A percentile compares a stretch with the other conserved stretches of the same genome.
phyloP scores from a whole-genome alignment of 2,888 invertebrate genomes.

The Brachyptera risi region DNA sequence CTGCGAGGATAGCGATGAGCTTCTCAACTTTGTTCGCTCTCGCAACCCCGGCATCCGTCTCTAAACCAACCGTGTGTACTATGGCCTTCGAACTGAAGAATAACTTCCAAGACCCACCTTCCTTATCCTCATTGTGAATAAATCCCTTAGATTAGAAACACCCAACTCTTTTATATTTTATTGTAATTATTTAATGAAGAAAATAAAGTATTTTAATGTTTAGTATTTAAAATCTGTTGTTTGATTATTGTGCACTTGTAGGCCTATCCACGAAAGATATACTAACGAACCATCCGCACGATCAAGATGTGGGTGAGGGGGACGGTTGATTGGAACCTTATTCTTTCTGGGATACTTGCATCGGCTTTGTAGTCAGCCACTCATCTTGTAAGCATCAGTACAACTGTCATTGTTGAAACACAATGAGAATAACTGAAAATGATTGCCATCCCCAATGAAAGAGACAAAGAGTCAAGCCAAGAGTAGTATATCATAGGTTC shows the following conservation, averaged over 20 bases:
- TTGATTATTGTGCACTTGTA: not conserved
- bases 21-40: conserved; percentile 84
- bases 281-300: too few species aligned
- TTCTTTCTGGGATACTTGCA: too few species aligned
- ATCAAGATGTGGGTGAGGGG: too few species aligned
- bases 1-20: conserved; percentile 87
- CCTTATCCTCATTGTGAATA: conserved; percentile 29
- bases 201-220: conserved; percentile 30
- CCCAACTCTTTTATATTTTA: conserved; percentile 27
- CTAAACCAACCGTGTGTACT: conserved; percentile 44
- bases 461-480: too few species aligned
- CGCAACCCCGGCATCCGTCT: conserved; percentile 82
- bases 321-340: too few species aligned
- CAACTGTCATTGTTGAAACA: too few species aligned
- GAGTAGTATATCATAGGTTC: too few species aligned
- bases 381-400: too few species aligned
- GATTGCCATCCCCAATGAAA: too few species aligned
- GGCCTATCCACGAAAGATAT: too few species aligned
- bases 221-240: conserved; percentile 11
- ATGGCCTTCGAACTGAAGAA: not conserved
- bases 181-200: conserved; percentile 29
- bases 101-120: not conserved
- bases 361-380: too few species aligned
- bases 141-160: conserved; percentile 4
- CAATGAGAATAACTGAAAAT: too few species aligned